Evolutionary conservation across 2,797 vertebrate genomes (phyloP), one percentile per base, ranked within the genome.

Genomic region (Chaenodraco wilsoni): DNA sequence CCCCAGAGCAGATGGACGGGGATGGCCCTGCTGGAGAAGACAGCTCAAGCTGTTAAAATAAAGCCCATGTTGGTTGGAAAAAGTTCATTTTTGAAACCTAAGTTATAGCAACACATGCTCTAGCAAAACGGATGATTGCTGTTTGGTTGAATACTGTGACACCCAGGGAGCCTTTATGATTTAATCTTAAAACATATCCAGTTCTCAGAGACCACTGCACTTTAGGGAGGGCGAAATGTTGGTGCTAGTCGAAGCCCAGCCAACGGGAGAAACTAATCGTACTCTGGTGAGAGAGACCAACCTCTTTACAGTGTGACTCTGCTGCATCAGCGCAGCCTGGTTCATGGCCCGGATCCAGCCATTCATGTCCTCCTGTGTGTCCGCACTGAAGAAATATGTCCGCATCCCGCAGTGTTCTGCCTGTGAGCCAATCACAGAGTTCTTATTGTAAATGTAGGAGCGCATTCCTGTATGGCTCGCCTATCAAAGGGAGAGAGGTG

Each of bases 301-400:
- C 98, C 97, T 98, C 91, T 96, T 97, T 77, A 96, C 78, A 1
- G 94, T 93, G 72, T 94, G 94, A 84, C 94, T 96, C 90, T 99
- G 96, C 92, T 99, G 96, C 96, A 99, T 96, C 89, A 97, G 97
- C 5, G 98, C 97, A 44, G 98, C 97, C 92, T 99, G 97, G 89
- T 98, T 99, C 98, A 99, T 99, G 87, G 97, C 97, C 79, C 94
- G 93, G 90, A 99, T 95, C 98, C 98, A 99, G 73, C 95, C 94
- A 43, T 96, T 99, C 97, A 99, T 97, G 84, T 99, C 98, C 91
- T 99, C 98, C 72, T 96, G 96, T 57, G 97, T 99, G 88, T 99
- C 98, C 0, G 98, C 98, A 59, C 98, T 99, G 95, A 99, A 98
- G 95, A 95, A 99, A 93, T 99, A 99, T 0, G 98, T 99, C 89